Evolutionary conservation across 2,888 invertebrate genomes (phyloP).

Genomic region (Trypoxylon attenuatum): DNA sequence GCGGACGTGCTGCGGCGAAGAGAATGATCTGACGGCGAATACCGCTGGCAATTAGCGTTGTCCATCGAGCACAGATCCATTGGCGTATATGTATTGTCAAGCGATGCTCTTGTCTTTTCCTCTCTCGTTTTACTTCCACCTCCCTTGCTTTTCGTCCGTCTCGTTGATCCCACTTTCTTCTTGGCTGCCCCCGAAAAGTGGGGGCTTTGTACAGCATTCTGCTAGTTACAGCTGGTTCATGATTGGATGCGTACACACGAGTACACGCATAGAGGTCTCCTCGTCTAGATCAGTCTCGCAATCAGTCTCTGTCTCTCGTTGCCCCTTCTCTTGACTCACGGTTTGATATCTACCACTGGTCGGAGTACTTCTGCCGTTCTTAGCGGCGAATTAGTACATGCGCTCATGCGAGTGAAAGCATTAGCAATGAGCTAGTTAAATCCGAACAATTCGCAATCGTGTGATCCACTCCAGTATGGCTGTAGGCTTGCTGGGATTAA

Average conservation of each 20-base stretch:
- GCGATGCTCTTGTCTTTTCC: neutral
- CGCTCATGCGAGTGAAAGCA: slow-evolving; percentile 6
- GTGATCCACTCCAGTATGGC: slow-evolving; percentile 29
- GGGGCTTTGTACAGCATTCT: slow-evolving; percentile 40
- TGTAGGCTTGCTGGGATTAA: neutral
- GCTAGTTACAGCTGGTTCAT: slow-evolving; percentile 50
- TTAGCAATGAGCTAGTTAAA: slow-evolving; percentile 25
- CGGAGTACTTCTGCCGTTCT: neutral
- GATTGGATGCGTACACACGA: slow-evolving; percentile 41
- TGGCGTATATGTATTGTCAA: slow-evolving; percentile 32
- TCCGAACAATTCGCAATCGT: slow-evolving; percentile 52
- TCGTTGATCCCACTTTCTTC: too few species aligned
- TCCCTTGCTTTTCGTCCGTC: neutral
- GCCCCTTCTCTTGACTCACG: too few species aligned
- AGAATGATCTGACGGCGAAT: slow-evolving; percentile 5
- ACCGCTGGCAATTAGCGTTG: slow-evolving; percentile 23
- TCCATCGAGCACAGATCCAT: slow-evolving; percentile 18
- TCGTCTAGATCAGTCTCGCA: neutral
- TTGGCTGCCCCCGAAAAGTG: slow-evolving; percentile 7
- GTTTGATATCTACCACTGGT: too few species aligned
- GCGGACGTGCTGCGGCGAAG: neutral
- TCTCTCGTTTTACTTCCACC: slow-evolving; percentile 1
- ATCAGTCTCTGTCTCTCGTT: too few species aligned
- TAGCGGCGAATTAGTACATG: neutral
- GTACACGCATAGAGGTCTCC: neutral